Base-by-base conservation (phyloP, 2,797 vertebrate species). In the Macropodus opercularis region DNA sequence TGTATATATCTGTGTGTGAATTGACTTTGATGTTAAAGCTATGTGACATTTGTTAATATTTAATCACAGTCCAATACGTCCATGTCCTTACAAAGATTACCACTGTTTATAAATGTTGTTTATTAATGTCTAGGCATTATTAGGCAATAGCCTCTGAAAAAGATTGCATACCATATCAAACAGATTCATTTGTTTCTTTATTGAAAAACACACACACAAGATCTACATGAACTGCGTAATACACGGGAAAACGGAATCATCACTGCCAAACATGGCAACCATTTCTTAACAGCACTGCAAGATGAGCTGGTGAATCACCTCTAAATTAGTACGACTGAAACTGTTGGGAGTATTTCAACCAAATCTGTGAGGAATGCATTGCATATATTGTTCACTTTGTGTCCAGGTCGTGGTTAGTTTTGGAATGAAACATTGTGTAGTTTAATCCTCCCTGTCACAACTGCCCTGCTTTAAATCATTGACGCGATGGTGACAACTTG, bases 191-290 rank as follows among this genome's bases (percentile, higher is more conserved):
- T 60, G 41, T 73, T 84, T 79, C 71, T 91, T 90, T 91, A 90
- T 89, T 90, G 75, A 80, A 87, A 88, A 90, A 84, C 54, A 85
- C 52, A 77, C 63, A 74, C 58, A 85, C 69, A 83, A 69, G 66
- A 59, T 83, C 84, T 88, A 90, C 85, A 85, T 87, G 82, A 59
- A 85, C 87, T 54, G 75, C 69, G 69, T 64, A 82, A 86, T 83
- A 90, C 79, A 89, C 81, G 78, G 65, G 61, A 79, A 64, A 87
- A 81, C 69, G 64, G 59, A 76, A 78, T 85, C 72, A 79, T 75
- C 61, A 34, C 38, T 54, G 77, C 71, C 72, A 36, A 61, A 72
- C 72, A 56, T 26, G 62, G 82, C 76, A 65, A 80, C 53, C 70
- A 34, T 77, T 64, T 75, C 56, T 65, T 39, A 59, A 77, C 65